Conservation (phyloP, 1,140 invertebrate species). For the Acromyrmex charruanus region DNA sequence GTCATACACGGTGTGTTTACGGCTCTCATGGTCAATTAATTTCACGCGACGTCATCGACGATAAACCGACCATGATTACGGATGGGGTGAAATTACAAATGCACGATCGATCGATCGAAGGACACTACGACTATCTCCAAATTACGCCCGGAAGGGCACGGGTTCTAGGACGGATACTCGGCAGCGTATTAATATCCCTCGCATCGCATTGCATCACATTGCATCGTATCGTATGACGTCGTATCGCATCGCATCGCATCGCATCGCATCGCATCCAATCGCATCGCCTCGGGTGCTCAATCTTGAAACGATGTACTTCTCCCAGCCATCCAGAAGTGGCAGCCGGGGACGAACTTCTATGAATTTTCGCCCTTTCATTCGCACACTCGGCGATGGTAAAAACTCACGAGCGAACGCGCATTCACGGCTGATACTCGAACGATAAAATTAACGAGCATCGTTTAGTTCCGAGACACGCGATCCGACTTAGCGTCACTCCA, state of each 20-base stretch:
- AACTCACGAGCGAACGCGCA: constrained; percentile 15
- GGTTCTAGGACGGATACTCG: neutral
- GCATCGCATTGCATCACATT: neutral
- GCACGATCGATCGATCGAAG: constrained; percentile 39
- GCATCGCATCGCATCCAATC: neutral
- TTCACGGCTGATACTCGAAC: constrained; percentile 30
- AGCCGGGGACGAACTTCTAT: constrained; percentile 8
- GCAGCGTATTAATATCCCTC: constrained; percentile 14
- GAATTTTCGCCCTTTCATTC: constrained; percentile 30
- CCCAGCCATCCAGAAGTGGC: constrained; percentile 9
- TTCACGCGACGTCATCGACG: constrained; percentile 40
- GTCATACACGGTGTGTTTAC: constrained; percentile 26
- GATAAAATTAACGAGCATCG: constrained; percentile 57
- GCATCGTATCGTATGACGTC: neutral
- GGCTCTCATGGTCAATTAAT: constrained; percentile 16
- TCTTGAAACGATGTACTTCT: constrained; percentile 29
- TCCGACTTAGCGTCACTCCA: constrained; percentile 12
- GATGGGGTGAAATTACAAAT: constrained; percentile 37
- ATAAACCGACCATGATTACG: constrained; percentile 44
- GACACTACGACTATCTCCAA: constrained; percentile 23
- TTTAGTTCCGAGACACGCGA: constrained; percentile 48
- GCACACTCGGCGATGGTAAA: neutral
- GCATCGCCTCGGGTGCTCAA: constrained; percentile 21
- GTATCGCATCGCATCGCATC: constrained; percentile 3
- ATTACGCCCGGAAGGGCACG: constrained; percentile 23